Conservation (phyloP, 2,113 vertebrate genomes). For the Plecturocebus donacophilus region DNA sequence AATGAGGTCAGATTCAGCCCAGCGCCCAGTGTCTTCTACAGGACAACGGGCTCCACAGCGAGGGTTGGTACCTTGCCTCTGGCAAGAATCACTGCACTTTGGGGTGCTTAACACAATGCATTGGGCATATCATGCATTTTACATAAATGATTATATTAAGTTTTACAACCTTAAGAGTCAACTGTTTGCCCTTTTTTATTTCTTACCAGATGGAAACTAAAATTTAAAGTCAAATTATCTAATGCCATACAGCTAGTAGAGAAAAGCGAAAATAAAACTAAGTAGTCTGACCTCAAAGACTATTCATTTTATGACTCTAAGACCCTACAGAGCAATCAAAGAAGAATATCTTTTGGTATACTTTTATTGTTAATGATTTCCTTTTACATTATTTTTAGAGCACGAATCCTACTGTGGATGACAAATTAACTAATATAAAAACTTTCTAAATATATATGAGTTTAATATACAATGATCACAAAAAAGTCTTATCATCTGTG, state of each 20-base stretch:
- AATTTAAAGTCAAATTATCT: background rate
- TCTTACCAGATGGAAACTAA: background rate
- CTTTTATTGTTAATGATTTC: background rate
- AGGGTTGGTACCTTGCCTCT: background rate
- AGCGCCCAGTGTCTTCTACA: accelerated
- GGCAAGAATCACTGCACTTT: background rate
- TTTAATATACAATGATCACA: background rate
- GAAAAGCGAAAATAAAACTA: background rate
- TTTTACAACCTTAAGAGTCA: background rate
- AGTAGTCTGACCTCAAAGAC: background rate
- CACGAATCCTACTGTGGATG: background rate
- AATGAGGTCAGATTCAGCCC: background rate
- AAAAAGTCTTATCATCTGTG: background rate
- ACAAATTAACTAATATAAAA: background rate
- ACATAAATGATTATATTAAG: background rate
- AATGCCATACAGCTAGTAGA: background rate
- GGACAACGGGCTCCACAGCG: accelerated
- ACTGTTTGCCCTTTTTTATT: background rate
- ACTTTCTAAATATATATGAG: background rate
- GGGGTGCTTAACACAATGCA: background rate
- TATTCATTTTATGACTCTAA: background rate
- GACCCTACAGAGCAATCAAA: background rate
- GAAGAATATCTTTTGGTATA: background rate
- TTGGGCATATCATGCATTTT: background rate
- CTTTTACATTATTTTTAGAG: background rate